Evolutionary conservation across 2,797 vertebrate genomes (phyloP), one percentile per base, ranked within the genome.

Genomic region (Cryptoprocta ferox): DNA sequence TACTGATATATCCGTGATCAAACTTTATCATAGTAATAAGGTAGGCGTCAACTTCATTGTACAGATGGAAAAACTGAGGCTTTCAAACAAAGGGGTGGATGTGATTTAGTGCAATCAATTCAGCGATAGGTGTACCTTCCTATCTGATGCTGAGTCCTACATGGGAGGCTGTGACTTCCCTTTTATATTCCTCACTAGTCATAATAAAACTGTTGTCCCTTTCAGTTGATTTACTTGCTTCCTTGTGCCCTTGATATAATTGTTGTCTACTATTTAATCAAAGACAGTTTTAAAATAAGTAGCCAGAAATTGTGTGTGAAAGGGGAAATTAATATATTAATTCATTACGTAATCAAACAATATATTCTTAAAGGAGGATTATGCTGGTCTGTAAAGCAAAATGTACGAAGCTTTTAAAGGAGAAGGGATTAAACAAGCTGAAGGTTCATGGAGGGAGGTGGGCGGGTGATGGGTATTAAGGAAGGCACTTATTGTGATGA

Each of bases 261-360:
- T 63, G 30, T 19, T 75, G 10, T 79, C 91, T 93, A 84, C 50
- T 84, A 88, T 81, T 92, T 81, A 83, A 63, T 39, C 12, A 32
- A 5, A 87, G 26, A 19, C 3, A 30, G 39, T 65, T 80, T 89
- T 82, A 95, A 59, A 48, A 24, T n/a, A 82, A 95, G 84, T n/a
- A 73, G 59, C 37, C 39, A 96, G 66, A 89, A 86, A 94, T 48
- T 12, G 3, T 93, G 85, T 12, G 3, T 93, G 85, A 81, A 95
- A 82, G n/a, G 6, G n/a, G 6, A 66, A 42, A 61, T 50, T 24
- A 71, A 82, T 26, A 81, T 48, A 68, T 50, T 24, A 56, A 53
- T 85, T 85, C 50, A 61, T 42, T 70, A 81, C 26, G 71, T 21
- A 87, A 68, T 48, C 21, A 89, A 71, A 63, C 4, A 28, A 39